Conservation (phyloP, 92 coral and sea anemone species). For the Chrysogorgia sp. region DNA sequence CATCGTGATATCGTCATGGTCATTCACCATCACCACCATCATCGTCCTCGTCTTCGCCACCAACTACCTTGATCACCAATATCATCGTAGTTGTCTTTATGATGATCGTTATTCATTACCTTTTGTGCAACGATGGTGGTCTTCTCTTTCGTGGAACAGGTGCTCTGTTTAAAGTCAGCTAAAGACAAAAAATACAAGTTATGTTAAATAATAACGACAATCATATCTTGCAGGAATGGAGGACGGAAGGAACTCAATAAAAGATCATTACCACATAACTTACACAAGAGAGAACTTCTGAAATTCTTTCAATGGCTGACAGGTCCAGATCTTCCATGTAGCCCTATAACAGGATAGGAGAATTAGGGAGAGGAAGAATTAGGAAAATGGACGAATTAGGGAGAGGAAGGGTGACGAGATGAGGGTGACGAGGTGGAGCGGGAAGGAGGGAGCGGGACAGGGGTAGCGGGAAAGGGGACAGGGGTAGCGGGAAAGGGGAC, state of each 20-base stretch:
- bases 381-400: too few relatives aligned
- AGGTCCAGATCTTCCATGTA: conserved; percentile 20
- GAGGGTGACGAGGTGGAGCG: too few relatives aligned
- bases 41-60: too few relatives aligned
- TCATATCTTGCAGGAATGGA: not conserved
- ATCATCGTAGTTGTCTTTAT: too few relatives aligned
- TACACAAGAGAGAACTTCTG: conserved; percentile 63
- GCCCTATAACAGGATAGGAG: not conserved
- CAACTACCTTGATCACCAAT: too few relatives aligned
- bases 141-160: conserved; percentile 75
- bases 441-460: too few relatives aligned
- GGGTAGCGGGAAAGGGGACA: too few relatives aligned
- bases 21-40: too few relatives aligned
- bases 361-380: not conserved
- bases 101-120: conserved; percentile 2
- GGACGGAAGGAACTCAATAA: not conserved
- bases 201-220: not conserved
- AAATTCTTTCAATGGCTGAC: conserved; percentile 48
- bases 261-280: not conserved
- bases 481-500: too few relatives aligned
- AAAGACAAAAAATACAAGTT: not conserved
- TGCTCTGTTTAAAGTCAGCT: conserved; percentile 71
- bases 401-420: not conserved
- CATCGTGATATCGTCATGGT: too few relatives aligned
- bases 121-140: conserved; percentile 61